Evolutionary conservation across 2,113 vertebrate species (phyloP), one percentile per base, ranked within the genome.

Genomic region (Myiozetetes cayanensis): DNA sequence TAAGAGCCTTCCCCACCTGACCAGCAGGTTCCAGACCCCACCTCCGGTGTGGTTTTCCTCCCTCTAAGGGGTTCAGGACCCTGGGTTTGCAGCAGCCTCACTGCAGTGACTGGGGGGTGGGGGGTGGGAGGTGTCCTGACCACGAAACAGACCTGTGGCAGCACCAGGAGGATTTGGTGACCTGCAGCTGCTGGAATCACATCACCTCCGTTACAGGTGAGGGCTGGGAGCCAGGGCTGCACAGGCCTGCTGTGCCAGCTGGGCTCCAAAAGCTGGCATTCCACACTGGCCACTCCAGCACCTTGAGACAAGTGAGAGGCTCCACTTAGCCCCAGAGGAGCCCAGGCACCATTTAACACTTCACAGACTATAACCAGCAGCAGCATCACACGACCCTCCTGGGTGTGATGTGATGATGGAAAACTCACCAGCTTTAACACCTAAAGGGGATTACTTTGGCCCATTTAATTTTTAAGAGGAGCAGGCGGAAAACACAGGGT

Each of bases 91-190:
- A 31, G 67, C 61, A 35, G 28, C 35, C 17, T 21, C 12, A 0
- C 27, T 8, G 52, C 49, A 6, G 31, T 28, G 39, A 75, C 30
- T 11, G 9, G 27, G 8, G 43, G 35, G 13, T n/a, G n/a, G n/a
- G n/a, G n/a, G n/a, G n/a, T n/a, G n/a, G n/a, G n/a, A n/a, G n/a
- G n/a, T n/a, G n/a, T 28, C n/a, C 71, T 12, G 59, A 35, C 28
- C 43, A 8, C 0, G 1, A 28, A 6, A 0, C n/a, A 11, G 30
- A 4, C 23, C n/a, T n/a, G n/a, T n/a, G n/a, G n/a, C n/a, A n/a
- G n/a, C n/a, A n/a, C n/a, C n/a, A n/a, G n/a, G n/a, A n/a, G n/a
- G n/a, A n/a, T n/a, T n/a, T n/a, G n/a, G n/a, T n/a, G n/a, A n/a
- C n/a, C n/a, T n/a, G n/a, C n/a, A n/a, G n/a, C n/a, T n/a, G n/a